Evolutionary conservation across 2,888 invertebrate genomes (phyloP).

Genomic region (Myopa testacea): DNA sequence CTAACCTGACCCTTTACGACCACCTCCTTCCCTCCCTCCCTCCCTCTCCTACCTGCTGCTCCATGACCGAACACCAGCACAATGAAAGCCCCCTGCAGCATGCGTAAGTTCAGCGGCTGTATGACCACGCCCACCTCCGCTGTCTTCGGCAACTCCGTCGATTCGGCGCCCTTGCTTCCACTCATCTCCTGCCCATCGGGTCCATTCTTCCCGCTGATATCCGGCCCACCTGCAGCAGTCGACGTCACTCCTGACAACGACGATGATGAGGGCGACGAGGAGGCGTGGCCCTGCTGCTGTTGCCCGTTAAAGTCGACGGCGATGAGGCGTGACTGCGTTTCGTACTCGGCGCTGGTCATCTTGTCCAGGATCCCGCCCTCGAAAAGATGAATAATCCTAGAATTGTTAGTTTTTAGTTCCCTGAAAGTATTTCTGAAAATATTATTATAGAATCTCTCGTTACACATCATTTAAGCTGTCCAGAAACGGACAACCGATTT

Average conservation of each 20-base stretch:
- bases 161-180: conserved; percentile 43
- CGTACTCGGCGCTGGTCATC: conserved; percentile 82
- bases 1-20: too few species aligned
- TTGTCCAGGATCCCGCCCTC: conserved; percentile 82
- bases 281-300: conserved; percentile 47
- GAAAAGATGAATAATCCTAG: conserved; percentile 78
- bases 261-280: neutral
- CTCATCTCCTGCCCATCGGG: conserved; percentile 48
- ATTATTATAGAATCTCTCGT: conserved; percentile 45
- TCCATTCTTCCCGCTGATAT: conserved; percentile 47
- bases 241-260: neutral
- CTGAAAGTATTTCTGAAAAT: neutral
- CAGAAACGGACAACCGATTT: conserved; percentile 80
- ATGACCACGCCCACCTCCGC: conserved; percentile 59
- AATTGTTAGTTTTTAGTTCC: neutral
- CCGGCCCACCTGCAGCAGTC: conserved; percentile 47
- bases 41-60: conserved; percentile 67
- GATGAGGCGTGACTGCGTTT: conserved; percentile 74
- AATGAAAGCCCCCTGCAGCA: conserved; percentile 81
- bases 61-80: conserved; percentile 75
- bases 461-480: conserved; percentile 81
- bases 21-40: too few species aligned
- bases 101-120: conserved; percentile 77
- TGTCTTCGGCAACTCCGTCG: conserved; percentile 41
- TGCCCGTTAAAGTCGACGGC: conserved; percentile 55